A percentile compares a stretch with the other conserved stretches of the same genome.
Evolutionary conservation across 2,888 invertebrate species (phyloP).

Genomic region (Rhaphigaster nebulosa): DNA sequence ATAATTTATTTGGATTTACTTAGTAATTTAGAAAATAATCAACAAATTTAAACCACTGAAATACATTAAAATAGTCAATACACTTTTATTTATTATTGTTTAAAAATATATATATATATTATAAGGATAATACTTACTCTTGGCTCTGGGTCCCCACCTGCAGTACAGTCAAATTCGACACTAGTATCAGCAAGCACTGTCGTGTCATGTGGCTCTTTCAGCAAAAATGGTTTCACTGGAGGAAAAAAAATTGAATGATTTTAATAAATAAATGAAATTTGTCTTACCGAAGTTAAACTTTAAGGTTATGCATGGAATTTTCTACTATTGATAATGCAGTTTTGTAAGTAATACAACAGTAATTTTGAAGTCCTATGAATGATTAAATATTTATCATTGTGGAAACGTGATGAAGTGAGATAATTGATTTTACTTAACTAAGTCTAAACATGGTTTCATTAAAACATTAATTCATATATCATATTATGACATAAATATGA

Average conservation of each 20-base stretch:
- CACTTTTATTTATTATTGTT: background rate
- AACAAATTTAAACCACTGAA: background rate
- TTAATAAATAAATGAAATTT: background rate
- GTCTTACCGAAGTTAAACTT: background rate
- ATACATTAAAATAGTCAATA: background rate
- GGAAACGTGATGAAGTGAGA: too few relatives aligned
- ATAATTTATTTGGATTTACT: background rate
- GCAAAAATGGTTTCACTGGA: conserved; percentile 90
- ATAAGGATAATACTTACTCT: conserved; percentile 72
- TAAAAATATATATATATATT: too few relatives aligned
- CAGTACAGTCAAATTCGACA: conserved; percentile 90
- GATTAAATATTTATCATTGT: too few relatives aligned
- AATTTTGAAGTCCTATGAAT: too few relatives aligned
- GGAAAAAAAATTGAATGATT: conserved; percentile 62
- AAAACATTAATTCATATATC: too few relatives aligned
- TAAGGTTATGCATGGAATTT: too few relatives aligned
- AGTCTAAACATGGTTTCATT: too few relatives aligned
- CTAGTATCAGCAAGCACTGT: conserved; percentile 87
- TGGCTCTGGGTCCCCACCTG: conserved; percentile 91
- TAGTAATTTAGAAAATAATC: background rate
- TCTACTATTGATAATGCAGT: too few relatives aligned
- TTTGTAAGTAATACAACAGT: too few relatives aligned
- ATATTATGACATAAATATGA: too few relatives aligned
- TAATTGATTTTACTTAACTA: too few relatives aligned
- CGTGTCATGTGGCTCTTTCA: conserved; percentile 88